phyloP scores from a whole-genome alignment of 1,140 invertebrate species.

The Oscheius sp. region DNA sequence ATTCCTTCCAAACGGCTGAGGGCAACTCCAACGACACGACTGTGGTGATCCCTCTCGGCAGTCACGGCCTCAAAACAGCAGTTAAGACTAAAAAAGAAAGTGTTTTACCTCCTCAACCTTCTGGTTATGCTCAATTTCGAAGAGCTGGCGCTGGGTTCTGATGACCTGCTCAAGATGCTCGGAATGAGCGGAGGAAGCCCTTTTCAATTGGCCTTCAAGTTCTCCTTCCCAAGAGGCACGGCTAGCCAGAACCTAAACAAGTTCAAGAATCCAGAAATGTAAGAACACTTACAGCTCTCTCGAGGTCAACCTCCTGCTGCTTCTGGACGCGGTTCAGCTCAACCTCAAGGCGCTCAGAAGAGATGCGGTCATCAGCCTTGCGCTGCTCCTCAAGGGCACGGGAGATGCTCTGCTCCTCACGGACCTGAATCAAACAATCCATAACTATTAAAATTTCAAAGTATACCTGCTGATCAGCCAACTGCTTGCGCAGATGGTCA shows the following conservation, averaged over 20 bases:
- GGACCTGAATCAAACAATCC: constrained; percentile 37
- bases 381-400: constrained; percentile 52
- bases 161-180: constrained; percentile 74
- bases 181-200: constrained; percentile 77
- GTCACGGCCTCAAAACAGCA: constrained; percentile 53
- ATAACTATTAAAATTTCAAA: not conserved
- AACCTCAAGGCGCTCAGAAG: constrained; percentile 30
- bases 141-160: constrained; percentile 69
- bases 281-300: constrained; percentile 33
- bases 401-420: constrained; percentile 52
- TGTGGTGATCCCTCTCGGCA: constrained; percentile 71
- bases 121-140: constrained; percentile 69
- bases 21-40: constrained; percentile 76
- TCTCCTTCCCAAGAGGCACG: constrained; percentile 72
- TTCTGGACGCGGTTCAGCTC: constrained; percentile 30
- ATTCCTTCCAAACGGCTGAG: constrained; percentile 81
- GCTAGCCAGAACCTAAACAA: constrained; percentile 68
- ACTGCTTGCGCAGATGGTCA: constrained; percentile 65
- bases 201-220: constrained; percentile 73
- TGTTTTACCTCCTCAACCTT: constrained; percentile 67
- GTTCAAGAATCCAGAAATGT: not conserved
- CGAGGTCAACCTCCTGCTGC: constrained; percentile 41
- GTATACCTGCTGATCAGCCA: constrained; percentile 63
- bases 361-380: constrained; percentile 39
- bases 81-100: not conserved